Evolutionary conservation across 2,888 invertebrate species (phyloP).

Genomic region (Chaitophorus viminalis): DNA sequence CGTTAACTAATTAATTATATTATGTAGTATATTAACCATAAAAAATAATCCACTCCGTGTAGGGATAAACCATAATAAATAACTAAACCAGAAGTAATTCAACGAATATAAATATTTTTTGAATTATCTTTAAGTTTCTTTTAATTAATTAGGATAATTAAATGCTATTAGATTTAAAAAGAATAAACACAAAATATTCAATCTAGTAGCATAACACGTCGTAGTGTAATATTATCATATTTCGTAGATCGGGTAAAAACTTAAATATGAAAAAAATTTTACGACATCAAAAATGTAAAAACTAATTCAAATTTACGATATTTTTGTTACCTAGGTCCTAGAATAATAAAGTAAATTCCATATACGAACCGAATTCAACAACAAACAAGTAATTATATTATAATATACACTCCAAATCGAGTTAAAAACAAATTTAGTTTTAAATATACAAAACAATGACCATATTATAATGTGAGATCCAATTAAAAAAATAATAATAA

Average conservation of each 20-base stretch:
- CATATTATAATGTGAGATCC: background rate
- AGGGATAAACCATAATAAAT: background rate
- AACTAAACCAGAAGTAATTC: background rate
- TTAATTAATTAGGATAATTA: background rate
- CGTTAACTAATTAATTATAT: background rate
- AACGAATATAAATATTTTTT: background rate
- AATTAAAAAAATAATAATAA: background rate
- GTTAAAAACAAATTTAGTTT: background rate
- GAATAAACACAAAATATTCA: background rate
- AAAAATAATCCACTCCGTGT: background rate
- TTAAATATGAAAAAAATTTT: background rate
- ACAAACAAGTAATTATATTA: background rate
- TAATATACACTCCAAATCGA: background rate
- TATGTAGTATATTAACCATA: background rate
- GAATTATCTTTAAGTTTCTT: background rate
- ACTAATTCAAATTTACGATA: background rate
- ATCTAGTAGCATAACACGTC: background rate
- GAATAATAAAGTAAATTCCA: background rate
- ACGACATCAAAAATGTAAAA: background rate
- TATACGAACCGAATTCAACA: background rate
- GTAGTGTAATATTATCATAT: background rate
- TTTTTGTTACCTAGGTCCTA: too few relatives aligned
- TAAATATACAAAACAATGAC: background rate
- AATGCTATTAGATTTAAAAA: background rate
- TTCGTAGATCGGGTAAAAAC: background rate